A percentile compares a stretch with the other conserved stretches of the same genome.
phyloP scores from a whole-genome alignment of 2,113 vertebrate species.

The Eurystomus gularis region DNA sequence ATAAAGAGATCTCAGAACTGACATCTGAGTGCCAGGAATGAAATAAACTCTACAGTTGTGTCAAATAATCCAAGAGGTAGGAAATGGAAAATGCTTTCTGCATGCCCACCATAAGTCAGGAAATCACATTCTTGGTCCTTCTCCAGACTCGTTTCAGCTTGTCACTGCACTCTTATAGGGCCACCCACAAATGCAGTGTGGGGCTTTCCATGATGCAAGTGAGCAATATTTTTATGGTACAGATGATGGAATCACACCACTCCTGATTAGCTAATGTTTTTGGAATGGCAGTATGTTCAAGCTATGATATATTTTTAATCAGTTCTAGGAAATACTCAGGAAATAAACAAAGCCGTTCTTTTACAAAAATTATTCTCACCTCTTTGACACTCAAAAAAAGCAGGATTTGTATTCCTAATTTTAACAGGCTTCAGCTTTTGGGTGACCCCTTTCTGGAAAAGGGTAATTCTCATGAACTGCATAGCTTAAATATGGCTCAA shows the following conservation, averaged over 20 bases:
- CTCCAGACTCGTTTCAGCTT: not conserved
- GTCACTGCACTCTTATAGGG: not conserved
- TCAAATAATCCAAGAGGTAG: not conserved
- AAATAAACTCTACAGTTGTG: not conserved
- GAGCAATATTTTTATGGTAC: not conserved
- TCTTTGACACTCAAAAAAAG: not conserved
- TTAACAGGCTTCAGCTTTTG: constrained; percentile 19
- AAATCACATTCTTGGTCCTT: not conserved
- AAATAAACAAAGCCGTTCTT: not conserved
- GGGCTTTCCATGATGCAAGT: not conserved
- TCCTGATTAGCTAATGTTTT: not conserved
- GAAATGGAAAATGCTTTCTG: not conserved
- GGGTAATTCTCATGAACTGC: constrained; percentile 13
- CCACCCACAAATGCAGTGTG: not conserved
- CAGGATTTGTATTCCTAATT: not conserved
- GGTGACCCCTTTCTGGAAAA: not conserved
- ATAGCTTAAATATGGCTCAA: not conserved
- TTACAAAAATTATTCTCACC: not conserved
- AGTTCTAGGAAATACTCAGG: not conserved
- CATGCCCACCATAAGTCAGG: not conserved
- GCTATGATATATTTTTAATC: not conserved
- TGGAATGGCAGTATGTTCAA: not conserved
- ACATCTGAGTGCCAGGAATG: not conserved
- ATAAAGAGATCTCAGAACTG: not conserved
- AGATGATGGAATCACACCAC: not conserved